Base-by-base conservation (phyloP, 2,888 invertebrate genomes). In the Aspidiotus destructor region DNA sequence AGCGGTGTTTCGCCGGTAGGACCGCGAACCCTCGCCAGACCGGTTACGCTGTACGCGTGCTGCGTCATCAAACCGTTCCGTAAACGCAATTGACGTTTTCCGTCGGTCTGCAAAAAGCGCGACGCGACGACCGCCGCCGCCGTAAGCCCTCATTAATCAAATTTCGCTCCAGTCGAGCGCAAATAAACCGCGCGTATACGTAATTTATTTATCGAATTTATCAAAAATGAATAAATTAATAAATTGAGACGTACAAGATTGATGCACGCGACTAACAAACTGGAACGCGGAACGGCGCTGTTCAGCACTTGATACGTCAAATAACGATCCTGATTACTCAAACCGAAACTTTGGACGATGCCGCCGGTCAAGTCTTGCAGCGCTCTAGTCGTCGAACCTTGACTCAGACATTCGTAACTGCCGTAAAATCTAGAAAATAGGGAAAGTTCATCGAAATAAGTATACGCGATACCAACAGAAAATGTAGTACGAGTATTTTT, bases 361-460 rank as follows among this genome's bases (percentile, higher is more conserved):
- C 88, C 88, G 60, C 88, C 88, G 7, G 86, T 85, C 72, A 89
- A 79, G 75, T 86, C 87, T 77, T 87, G 85, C 73, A 87, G 81
- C 10, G 86, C 86, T 75, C 86, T 80, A 53, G 86, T 86, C 68
- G 84, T 82, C 71, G 83, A 81, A 64, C 83, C 82, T 41, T 81
- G 80, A 60, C 77, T 76, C 72, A 86, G 78, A 73, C 81, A 82
- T 74, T 83, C 84, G 77, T 87, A 88, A 73, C 84, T 83, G 48
- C 88, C 87, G 78, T 87, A 86, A 75, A 85, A 78, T 77, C 85
- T 85, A 76, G 44, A 70, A 13, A n/a, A 15, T 7, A 10, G 9
- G 42, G 8, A 17, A 57, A 16, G 2, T 28, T 28, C 5, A 28
- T 52, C 2, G 28, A 5, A 28, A 28, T 28, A 28, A 28, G 28